Evolutionary conservation across 2,888 invertebrate species (phyloP), one percentile per base, ranked within the genome.

Genomic region (Caenorhabditis zanzibari): DNA sequence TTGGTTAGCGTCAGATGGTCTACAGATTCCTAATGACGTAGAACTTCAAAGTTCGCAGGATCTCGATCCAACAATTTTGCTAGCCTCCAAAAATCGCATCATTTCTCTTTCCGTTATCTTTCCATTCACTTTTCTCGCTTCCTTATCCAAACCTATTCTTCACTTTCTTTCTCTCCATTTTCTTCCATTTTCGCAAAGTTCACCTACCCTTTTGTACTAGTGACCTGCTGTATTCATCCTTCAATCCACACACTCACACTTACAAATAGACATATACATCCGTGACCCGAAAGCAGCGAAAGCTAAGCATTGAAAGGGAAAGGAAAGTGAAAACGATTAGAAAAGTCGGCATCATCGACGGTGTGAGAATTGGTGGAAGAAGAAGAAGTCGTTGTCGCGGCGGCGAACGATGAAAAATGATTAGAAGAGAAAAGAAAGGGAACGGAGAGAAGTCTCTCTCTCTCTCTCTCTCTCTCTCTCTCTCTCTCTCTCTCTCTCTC

Each of bases 241-340:
- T 44, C 6, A 12, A 26, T 24, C 54, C 54, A 47, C 63, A 24
- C 63, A n/a, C n/a, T 38, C 16, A 47, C 72, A 58, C 56, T 41
- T 58, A 58, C 56, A 28, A 28, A 71, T 52, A 71, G 52, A 56
- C 32, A 69, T 58, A 54, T 61, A 77, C 77, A 77, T 77, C 77
- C 77, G 77, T 77, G 71, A 77, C 77, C 77, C 71, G 77, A 69
- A 58, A 76, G 77, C 56, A 75, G 63, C 63, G 77, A 77, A 77
- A 77, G 77, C 52, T 77, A 71, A 77, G 63, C 77, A 71, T 63
- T 77, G 77, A 77, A 77, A 77, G 77, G 69, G 77, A 77, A 77
- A 77, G 69, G 77, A 77, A 71, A 77, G 77, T 77, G 77, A 77
- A 77, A 77, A 77, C 77, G 54, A 77, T 77, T 77, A 77, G 77